phyloP scores from a whole-genome alignment of 2,797 vertebrate genomes.

The Lemur catta region DNA sequence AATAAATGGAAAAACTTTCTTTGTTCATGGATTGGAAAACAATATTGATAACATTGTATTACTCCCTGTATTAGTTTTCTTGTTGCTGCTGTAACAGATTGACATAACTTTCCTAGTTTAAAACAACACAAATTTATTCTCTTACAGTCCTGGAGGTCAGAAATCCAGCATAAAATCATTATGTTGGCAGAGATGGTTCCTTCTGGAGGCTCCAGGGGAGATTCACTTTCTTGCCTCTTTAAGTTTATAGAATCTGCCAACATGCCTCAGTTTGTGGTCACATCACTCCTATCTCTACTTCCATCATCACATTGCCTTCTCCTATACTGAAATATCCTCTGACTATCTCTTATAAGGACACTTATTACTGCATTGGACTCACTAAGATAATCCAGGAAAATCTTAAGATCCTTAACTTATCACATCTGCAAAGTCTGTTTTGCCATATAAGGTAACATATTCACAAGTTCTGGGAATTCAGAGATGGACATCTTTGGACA shows the following conservation, averaged over 20 bases:
- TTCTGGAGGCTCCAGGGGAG: neutral
- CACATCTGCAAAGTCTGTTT: neutral
- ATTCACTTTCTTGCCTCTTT: neutral
- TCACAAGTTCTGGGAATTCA: neutral
- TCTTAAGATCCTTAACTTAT: neutral
- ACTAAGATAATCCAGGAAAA: neutral
- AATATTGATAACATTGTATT: neutral
- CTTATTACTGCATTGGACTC: neutral
- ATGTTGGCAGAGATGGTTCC: neutral
- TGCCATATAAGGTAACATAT: neutral
- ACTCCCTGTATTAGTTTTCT: neutral
- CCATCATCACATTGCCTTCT: neutral
- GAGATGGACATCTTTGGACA: neutral
- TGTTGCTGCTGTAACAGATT: neutral
- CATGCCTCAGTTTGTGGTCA: neutral
- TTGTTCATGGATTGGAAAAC: neutral
- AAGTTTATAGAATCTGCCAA: neutral
- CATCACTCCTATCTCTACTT: neutral
- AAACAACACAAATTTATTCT: neutral
- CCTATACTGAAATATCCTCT: neutral
- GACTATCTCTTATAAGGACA: neutral
- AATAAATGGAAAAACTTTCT: neutral
- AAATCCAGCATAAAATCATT: neutral
- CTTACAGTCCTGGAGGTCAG: neutral
- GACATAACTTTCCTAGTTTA: neutral